A percentile compares a stretch with the other conserved stretches of the same genome.
These are phyloP conservation scores for Phoxinus phoxinus DNA, from an alignment of 2,113 vertebrate genomes.

Conservation along the genomic window DNA sequence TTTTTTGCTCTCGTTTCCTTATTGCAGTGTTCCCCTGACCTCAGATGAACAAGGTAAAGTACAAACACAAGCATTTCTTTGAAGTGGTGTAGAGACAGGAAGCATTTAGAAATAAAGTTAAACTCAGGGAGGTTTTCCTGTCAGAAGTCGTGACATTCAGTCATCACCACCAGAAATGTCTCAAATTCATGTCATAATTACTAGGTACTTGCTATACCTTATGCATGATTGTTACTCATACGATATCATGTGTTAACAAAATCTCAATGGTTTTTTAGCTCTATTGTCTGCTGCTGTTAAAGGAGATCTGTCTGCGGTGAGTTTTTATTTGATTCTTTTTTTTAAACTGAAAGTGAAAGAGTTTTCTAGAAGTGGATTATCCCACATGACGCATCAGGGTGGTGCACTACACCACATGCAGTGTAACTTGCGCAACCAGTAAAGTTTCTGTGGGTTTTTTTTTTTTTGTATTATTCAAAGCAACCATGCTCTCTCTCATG, in stretches of 20 bases:
- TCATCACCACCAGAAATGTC: neutral
- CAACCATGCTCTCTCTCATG: neutral
- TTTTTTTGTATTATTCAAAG: neutral
- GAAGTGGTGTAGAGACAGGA: neutral
- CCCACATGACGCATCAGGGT: neutral
- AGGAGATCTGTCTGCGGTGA: constrained; percentile 67
- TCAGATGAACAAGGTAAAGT: constrained; percentile 77
- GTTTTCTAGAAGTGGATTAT: neutral
- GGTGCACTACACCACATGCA: neutral
- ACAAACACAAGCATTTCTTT: constrained; percentile 10
- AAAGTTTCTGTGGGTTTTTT: neutral
- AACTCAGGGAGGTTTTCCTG: neutral
- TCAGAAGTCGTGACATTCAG: neutral
- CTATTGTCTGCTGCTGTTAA: constrained; percentile 70
- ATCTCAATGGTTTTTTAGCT: constrained; percentile 51
- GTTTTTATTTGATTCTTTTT: neutral
- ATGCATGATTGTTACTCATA: neutral
- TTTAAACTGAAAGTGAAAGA: constrained; percentile 14
- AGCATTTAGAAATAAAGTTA: neutral
- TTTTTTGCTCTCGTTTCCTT: constrained; percentile 14
- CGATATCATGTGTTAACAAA: neutral
- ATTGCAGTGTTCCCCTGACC: constrained; percentile 67
- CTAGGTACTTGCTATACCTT: neutral
- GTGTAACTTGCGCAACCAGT: neutral
- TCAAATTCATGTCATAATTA: neutral